Evolutionary conservation across 2,797 vertebrate species (phyloP).

Genomic region (Salarias fasciatus): DNA sequence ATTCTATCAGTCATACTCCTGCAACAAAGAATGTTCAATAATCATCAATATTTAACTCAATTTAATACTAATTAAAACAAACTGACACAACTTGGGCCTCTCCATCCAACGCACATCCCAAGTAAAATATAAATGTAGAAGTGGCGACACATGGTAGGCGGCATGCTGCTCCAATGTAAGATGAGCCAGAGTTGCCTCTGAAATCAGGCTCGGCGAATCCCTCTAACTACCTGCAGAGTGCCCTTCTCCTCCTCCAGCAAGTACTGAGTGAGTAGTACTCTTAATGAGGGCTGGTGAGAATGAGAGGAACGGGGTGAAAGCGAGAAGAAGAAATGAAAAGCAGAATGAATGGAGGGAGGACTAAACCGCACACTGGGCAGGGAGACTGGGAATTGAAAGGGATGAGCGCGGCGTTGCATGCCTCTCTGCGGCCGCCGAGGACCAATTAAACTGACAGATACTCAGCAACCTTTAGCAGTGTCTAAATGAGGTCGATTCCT

Average conservation of each 20-base stretch:
- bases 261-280: conserved; percentile 25
- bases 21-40: too few relatives aligned
- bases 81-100: neutral
- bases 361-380: conserved; percentile 1
- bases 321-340: conserved; percentile 4
- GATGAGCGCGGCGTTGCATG: conserved; percentile 15
- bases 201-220: conserved; percentile 21
- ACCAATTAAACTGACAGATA: conserved; percentile 63
- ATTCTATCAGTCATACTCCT: too few relatives aligned
- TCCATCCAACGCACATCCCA: neutral
- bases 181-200: neutral
- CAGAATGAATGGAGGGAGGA: conserved; percentile 6
- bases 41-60: too few relatives aligned
- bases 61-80: neutral
- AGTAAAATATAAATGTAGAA: neutral
- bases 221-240: too few relatives aligned
- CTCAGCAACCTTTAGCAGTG: conserved; percentile 55
- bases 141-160: neutral
- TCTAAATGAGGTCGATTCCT: conserved; percentile 52
- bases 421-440: conserved; percentile 31
- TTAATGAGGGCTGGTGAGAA: conserved; percentile 47
- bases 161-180: conserved; percentile 1
- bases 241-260: conserved; percentile 17
- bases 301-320: conserved; percentile 1
- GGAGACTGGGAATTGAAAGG: conserved; percentile 40